Evolutionary conservation across 1,140 invertebrate genomes (phyloP), one percentile per base, ranked within the genome.

Genomic region (Adelges cooleyi): DNA sequence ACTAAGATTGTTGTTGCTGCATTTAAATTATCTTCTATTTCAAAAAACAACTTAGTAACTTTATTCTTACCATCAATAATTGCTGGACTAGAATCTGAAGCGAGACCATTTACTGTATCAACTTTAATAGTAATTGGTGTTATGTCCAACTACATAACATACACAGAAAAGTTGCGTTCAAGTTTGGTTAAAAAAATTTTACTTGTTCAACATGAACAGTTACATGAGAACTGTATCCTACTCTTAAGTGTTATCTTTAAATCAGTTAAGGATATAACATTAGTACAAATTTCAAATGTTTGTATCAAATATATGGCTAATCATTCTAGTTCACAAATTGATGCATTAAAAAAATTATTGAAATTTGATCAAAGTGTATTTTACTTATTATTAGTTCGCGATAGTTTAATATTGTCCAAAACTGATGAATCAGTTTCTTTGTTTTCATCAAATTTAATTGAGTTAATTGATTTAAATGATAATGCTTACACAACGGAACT

Each of bases 31-130:
- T 62, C 56, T 22, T 29, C 56, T 62, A 44, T 62, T 48, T 62
- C 56, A 33, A 62, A 62, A 15, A 62, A 62, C 46, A 62, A 62
- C 20, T 33, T 89, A 59, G 73, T 93, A 1, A 79, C 81, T 65
- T 78, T 82, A 18, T 75, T 94, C 4, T 71, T 92, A 17, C 83
- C 87, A 25, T 78, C 82, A 3, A 68, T 94, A 18, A 71, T 84
- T 0, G 80, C 80, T 67, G 87, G 86, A 2, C 73, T 93, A 13
- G 79, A 77, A 44, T 87, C 86, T 11, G 68, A 78, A 1, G 75
- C 85, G 1, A 65, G 77, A 1, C 87, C 92, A 74, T 90, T 85
- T 72, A 79, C 80, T 70, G 81, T 87, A 10, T 81, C 86, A 1
- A 78, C 81, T 4, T 90, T 86, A 73, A 84, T 92, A 73, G 83